Base-by-base conservation (phyloP, 2,888 invertebrate genomes). In the Agapetus fuscipes region DNA sequence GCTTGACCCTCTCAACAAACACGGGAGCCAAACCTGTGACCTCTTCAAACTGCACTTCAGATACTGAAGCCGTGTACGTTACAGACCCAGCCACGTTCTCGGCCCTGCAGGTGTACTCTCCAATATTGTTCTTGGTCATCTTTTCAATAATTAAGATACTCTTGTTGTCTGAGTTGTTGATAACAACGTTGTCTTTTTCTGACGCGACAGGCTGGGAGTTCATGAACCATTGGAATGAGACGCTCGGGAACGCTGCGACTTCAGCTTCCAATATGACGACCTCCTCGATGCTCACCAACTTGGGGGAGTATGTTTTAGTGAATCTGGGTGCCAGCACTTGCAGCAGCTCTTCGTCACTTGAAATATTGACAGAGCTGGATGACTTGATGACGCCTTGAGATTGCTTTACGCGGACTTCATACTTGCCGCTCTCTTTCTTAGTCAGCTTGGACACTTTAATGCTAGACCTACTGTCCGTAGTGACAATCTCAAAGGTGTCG, bases 11-110 rank as follows among this genome's bases (percentile, higher is more conserved):
- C 54, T 77, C 75, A 14, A 80, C 63, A 56, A 96, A 87, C 50
- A 75, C 71, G 20, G 95, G 95, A 26, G 86, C 81, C 17, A 57
- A 45, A 46, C 48, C 57, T 38, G 55, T 69, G 61, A 51, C 49
- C 32, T 12, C 32, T 10, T 43, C 20, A 3, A 71, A 70, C 43
- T 80, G 75, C 24, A 78, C 56, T 14, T 81, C 60, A 51, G 76
- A 71, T 3, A 89, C 56, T 13, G 78, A 78, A 2, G 89, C 86
- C 1, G 87, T 84, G 50, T 83, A 83, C n/a, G 86, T 85, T 5
- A 89, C 86, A 1, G 87, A 87, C 7, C 94, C 94, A 33, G 80
- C 83, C 34, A 83, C 84, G 60, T 94, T 94, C 62, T 89, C 86
- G 2, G 93, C 93, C 53, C 87, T 74, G 53, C 91, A 91, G 13